Percentiles rank a stretch among this genome's conserved stretches.
phyloP scores from a whole-genome alignment of 2,888 invertebrate genomes.

The Mesorhabditis spiculigera region DNA sequence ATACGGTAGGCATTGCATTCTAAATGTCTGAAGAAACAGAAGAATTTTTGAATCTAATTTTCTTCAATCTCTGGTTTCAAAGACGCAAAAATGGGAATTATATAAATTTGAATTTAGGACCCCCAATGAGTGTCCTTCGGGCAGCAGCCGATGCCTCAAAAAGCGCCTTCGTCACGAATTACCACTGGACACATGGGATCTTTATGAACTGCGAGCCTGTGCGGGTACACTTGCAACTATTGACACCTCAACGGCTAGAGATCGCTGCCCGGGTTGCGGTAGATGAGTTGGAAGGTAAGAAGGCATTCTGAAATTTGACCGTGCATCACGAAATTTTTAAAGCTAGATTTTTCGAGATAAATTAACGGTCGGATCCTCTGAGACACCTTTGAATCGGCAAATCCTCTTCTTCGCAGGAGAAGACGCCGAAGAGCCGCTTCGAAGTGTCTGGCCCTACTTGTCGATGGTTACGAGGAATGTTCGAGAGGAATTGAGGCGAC shows the following conservation, averaged over 20 bases:
- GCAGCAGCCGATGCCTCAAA: background rate
- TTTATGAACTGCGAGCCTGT: background rate
- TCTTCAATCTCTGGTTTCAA: no score
- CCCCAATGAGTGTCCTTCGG: background rate
- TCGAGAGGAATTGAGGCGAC: background rate
- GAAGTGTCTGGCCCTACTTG: background rate
- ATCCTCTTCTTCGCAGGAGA: no score
- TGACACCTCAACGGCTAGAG: background rate
- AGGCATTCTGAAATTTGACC: no score
- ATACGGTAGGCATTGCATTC: no score
- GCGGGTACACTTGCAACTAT: background rate
- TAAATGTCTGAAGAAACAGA: no score
- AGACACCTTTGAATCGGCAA: no score
- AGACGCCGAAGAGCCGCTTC: background rate
- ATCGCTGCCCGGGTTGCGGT: background rate
- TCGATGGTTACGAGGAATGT: background rate
- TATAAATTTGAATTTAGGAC: no score
- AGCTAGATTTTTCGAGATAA: no score
- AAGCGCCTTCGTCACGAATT: background rate
- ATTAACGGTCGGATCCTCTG: no score
- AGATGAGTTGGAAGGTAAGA: background rate
- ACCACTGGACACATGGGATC: slow-evolving; percentile 6
- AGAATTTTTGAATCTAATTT: no score
- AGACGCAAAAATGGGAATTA: no score
- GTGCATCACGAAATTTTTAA: no score